Evolutionary conservation across 2,797 vertebrate genomes (phyloP), one percentile per base, ranked within the genome.

Genomic region (Sebastes alutus): DNA sequence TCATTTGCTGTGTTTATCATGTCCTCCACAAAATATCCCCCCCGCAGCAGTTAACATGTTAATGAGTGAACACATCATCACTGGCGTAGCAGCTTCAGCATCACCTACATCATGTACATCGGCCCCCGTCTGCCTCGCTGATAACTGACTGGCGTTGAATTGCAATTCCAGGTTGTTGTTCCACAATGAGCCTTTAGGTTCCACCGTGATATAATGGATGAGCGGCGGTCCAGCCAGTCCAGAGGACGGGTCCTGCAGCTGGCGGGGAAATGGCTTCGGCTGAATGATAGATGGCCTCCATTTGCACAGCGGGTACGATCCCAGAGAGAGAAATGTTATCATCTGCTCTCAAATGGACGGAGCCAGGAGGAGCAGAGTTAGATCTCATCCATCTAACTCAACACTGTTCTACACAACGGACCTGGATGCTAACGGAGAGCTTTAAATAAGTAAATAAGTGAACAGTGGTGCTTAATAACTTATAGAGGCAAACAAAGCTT

Each of bases 301-400:
- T 91, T 91, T 89, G 88, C 77, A 85, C 90, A 91, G 42, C 82
- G 84, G 88, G 89, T 92, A 85, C 87, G 77, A 89, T 87, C 77
- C 56, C 23, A 55, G 16, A 83, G 77, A 78, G 76, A 78, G 76
- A 87, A 78, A 80, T 62, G 72, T 82, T 81, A 84, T 84, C 88
- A 74, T 74, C 49, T 73, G 65, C 55, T 85, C 87, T 86, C 52
- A 76, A 81, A 77, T 72, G 69, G 77, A 87, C 69, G 42, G 66
- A 61, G 73, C 65, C 56, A n/a, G 11, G 30, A 38, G 72, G 68
- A 64, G 18, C 46, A 75, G 55, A 80, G 70, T 63, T 70, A 75
- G 62, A 75, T 59, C 78, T 75, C 58, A 77, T 81, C 73, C 22
- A 25, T 59, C 63, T 22, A n/a, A n/a, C n/a, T n/a, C 23, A 61